Conservation (phyloP, 2,113 vertebrate species). For the Syngnathoides biaculeatus region DNA sequence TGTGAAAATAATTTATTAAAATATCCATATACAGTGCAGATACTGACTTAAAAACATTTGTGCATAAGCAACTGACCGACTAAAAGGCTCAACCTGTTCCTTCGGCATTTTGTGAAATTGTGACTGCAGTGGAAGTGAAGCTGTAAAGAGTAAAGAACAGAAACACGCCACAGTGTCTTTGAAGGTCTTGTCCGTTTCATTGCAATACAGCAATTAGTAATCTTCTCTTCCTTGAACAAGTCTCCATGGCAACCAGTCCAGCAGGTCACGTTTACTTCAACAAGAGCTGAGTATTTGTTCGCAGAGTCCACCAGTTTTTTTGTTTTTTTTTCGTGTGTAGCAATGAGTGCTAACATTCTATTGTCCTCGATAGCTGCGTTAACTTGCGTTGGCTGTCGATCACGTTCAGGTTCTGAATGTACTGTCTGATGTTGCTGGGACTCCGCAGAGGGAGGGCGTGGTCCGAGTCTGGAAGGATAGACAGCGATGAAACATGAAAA, state of each 20-base stretch:
- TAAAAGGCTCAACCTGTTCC: background rate
- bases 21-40: constrained; percentile 22
- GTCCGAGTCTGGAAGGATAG: constrained; percentile 77
- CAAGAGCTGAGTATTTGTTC: background rate
- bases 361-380: constrained; percentile 80
- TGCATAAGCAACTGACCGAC: background rate
- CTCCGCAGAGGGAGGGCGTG: constrained; percentile 75
- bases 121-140: background rate
- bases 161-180: background rate
- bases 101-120: background rate
- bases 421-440: constrained; percentile 76
- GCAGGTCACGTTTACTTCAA: background rate
- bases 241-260: background rate
- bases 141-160: background rate
- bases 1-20: constrained; percentile 78
- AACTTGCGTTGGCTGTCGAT: constrained; percentile 90
- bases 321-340: too few species aligned
- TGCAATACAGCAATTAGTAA: background rate
- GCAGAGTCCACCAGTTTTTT: constrained; percentile 9
- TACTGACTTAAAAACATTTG: background rate
- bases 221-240: background rate
- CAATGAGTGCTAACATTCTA: constrained; percentile 69
- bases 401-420: constrained; percentile 85
- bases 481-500: background rate
- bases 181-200: background rate